Evolutionary conservation across 1,140 invertebrate genomes (phyloP), one percentile per base, ranked within the genome.

Genomic region (Bombus fervidus): DNA sequence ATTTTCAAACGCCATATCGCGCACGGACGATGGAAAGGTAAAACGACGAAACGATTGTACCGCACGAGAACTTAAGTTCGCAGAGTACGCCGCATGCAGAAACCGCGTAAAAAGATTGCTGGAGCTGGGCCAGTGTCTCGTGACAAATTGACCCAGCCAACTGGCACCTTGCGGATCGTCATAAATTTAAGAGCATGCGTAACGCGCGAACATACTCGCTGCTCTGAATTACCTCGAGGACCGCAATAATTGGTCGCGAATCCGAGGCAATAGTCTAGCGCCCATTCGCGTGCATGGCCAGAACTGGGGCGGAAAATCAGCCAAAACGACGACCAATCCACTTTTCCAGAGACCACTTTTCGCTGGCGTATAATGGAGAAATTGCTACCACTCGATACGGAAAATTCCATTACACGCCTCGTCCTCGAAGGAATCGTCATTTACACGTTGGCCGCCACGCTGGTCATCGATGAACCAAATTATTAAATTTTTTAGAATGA

Each of bases 41-140:
- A 53, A 53, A 53, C 47, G 47, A 22, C 18, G 18, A 53, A 53
- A 53, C 47, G 47, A 53, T 53, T 22, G 47, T 1, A 53, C 47
- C 18, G 47, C 18, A 8, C 47, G 47, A 53, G 47, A 53, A 53
- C 5, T 18, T 53, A 53, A 53, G 47, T 53, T 53, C 47, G 47
- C 47, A 53, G 47, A 22, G 18, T 53, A 53, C 18, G 47, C 47
- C 47, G 47, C 47, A 37, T 31, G 28, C 13, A 15, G 31, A 10
- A 31, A 41, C 10, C 64, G 28, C 73, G 73, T 81, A 34, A 64
- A 83, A 83, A 83, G 59, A 69, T 83, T 28, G 53, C 62, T 77
- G 81, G 73, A 77, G 25, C 73, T 25, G 9, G 25, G 81, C 81
- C 81, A 82, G 81, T 64, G 80, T 82, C 71, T 43, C 81, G 81